Evolutionary conservation across 2,797 vertebrate species (phyloP).

Genomic region (Gallinago nigripennis): DNA sequence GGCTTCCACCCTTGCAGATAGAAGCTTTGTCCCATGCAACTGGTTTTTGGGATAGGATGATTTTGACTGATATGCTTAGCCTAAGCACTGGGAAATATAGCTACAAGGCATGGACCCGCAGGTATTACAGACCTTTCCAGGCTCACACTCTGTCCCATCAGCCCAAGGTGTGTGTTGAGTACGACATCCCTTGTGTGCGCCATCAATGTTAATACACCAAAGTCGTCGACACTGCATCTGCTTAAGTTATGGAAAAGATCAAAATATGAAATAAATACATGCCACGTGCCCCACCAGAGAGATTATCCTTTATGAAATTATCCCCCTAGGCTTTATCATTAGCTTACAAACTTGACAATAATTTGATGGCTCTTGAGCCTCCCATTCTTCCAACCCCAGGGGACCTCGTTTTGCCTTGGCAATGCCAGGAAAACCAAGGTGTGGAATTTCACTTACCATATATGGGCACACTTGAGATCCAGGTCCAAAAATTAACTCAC

Average conservation of each 20-base stretch:
- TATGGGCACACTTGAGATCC: slow-evolving; percentile 98
- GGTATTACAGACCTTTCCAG: slow-evolving; percentile 87
- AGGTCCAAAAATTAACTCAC: slow-evolving; percentile 97
- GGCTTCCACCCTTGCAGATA: neutral
- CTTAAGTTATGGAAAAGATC: slow-evolving; percentile 40
- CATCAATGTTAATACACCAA: slow-evolving; percentile 94
- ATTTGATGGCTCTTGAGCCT: neutral
- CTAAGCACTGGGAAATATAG: neutral
- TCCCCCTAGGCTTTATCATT: neutral
- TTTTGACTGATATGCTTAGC: neutral
- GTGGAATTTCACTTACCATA: slow-evolving; percentile 88
- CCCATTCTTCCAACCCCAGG: neutral
- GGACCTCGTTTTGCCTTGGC: neutral
- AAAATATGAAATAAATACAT: neutral
- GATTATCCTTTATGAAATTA: neutral
- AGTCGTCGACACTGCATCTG: slow-evolving; percentile 95
- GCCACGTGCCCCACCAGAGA: neutral
- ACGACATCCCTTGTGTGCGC: slow-evolving; percentile 91
- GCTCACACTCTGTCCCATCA: slow-evolving; percentile 93
- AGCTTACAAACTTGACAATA: neutral
- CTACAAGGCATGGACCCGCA: neutral
- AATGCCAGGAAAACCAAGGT: slow-evolving; percentile 8
- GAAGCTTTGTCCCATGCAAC: neutral
- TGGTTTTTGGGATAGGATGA: neutral
- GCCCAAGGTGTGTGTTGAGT: slow-evolving; percentile 99